phyloP scores from a whole-genome alignment of 2,113 vertebrate genomes.

The Tetrax tetrax region DNA sequence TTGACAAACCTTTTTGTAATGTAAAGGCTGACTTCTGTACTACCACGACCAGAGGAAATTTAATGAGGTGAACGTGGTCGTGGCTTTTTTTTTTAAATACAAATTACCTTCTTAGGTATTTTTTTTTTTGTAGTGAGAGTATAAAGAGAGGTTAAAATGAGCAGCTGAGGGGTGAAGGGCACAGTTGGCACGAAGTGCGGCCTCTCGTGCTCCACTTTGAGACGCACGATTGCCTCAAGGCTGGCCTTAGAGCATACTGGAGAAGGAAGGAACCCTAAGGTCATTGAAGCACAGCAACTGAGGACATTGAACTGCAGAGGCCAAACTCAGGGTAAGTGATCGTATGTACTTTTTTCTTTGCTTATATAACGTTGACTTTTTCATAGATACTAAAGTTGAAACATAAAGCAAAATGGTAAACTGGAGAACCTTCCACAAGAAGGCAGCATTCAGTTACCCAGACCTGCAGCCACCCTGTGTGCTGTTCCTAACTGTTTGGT shows the following conservation, averaged over 20 bases:
- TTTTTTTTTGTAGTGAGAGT: slow-evolving; percentile 74
- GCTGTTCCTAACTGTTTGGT: not conserved
- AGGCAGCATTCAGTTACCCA: not conserved
- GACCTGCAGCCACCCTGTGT: not conserved
- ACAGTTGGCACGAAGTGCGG: slow-evolving; percentile 87
- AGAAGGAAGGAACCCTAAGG: slow-evolving; percentile 67
- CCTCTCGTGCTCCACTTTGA: slow-evolving; percentile 78
- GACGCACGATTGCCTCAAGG: slow-evolving; percentile 71
- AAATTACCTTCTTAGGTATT: slow-evolving; percentile 75
- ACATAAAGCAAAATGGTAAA: not conserved
- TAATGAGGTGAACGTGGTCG: slow-evolving; percentile 94
- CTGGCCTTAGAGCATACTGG: slow-evolving; percentile 63
- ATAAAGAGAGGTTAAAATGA: slow-evolving; percentile 87
- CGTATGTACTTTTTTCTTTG: not conserved
- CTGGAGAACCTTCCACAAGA: not conserved
- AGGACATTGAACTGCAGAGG: slow-evolving; percentile 87
- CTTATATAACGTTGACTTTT: not conserved
- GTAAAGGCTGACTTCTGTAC: slow-evolving; percentile 68
- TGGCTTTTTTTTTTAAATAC: slow-evolving; percentile 71
- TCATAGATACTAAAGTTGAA: not conserved
- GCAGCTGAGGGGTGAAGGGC: slow-evolving; percentile 81
- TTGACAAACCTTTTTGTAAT: slow-evolving; percentile 73
- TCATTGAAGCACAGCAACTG: slow-evolving; percentile 74
- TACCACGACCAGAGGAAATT: slow-evolving; percentile 78
- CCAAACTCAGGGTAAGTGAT: slow-evolving; percentile 86